Evolutionary conservation across 2,888 invertebrate species (phyloP).

Genomic region (Hyposoter dolosus): DNA sequence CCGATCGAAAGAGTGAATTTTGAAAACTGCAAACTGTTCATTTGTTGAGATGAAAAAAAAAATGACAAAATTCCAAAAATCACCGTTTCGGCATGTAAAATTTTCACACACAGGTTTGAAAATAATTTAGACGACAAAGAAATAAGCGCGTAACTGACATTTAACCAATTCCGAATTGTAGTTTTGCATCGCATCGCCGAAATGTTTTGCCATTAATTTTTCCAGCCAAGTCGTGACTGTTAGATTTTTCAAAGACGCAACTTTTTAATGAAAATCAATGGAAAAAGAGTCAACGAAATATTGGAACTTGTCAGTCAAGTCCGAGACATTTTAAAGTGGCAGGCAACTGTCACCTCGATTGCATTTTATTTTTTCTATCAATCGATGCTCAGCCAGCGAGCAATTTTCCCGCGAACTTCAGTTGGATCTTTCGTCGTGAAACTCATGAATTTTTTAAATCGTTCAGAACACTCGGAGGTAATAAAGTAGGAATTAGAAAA

Average conservation of each 20-base stretch:
- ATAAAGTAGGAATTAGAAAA: background rate
- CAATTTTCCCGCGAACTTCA: background rate
- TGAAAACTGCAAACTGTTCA: background rate
- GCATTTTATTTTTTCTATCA: slow-evolving; percentile 2
- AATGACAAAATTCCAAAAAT: background rate
- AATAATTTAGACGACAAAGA: background rate
- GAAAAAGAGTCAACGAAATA: background rate
- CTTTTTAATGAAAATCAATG: slow-evolving; percentile 20
- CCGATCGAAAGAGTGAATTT: background rate
- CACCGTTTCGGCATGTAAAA: background rate
- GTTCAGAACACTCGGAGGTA: too few species aligned
- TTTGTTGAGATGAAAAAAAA: background rate
- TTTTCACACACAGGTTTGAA: background rate
- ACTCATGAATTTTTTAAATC: background rate
- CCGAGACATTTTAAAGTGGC: slow-evolving; percentile 44
- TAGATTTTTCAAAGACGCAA: background rate
- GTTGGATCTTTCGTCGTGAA: background rate
- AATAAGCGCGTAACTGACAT: slow-evolving; percentile 71
- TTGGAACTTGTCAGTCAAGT: slow-evolving; percentile 35
- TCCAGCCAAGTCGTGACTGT: background rate
- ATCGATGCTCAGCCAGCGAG: background rate
- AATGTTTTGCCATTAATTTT: slow-evolving; percentile 62
- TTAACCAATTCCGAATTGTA: slow-evolving; percentile 76
- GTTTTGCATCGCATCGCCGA: slow-evolving; percentile 73
- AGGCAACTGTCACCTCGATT: slow-evolving; percentile 34